Base-by-base conservation (phyloP, 2,797 vertebrate genomes). In the Orientallactaga sibirica region DNA sequence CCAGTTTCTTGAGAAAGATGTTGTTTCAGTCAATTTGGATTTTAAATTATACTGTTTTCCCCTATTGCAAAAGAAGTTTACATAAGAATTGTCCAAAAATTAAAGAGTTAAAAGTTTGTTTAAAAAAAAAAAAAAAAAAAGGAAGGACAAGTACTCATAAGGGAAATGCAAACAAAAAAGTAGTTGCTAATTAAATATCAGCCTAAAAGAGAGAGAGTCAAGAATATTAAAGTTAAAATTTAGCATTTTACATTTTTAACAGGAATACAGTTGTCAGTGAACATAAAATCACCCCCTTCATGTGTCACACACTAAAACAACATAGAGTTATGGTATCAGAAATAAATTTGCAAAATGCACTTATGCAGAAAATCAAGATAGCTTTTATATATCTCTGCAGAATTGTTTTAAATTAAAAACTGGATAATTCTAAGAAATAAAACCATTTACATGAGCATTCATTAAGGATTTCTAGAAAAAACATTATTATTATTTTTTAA, bases 31-130 rank as follows among this genome's bases (percentile, higher is more conserved):
- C 66, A 19, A 85, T 88, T 89, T 87, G 29, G 25, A 79, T 86
- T 93, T 97, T 78, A 95, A 91, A 90, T 96, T 79, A 86, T 64
- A 79, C 81, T 79, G 41, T 61, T 90, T 92, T 76, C 24, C 55
- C 88, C 70, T 77, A 58, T 48, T 75, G 64, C 27, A 79, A 95
- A 87, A 62, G 14, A 1, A 64, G 16, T 64, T 91, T 71, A 90
- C 3, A 66, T 66, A 67, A 89, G 64, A 88, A 85, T 9, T 52
- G 66, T 74, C 62, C 80, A 80, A 94, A 48, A 93, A 83, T 76
- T 62, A 89, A 86, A 93, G 33, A 88, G n/a, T 14, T 68, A 58
- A 77, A 70, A 84, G 1, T 64, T 18, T 70, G 5, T 55, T 90
- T 68, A n/a, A n/a, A n/a, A n/a, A n/a, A n/a, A n/a, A n/a, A n/a